Percentiles rank a stretch among this genome's conserved stretches.
These are phyloP conservation scores for Drosophila punjabiensis DNA, from an alignment of 1,140 invertebrate genomes.

Conservation along the genomic window DNA sequence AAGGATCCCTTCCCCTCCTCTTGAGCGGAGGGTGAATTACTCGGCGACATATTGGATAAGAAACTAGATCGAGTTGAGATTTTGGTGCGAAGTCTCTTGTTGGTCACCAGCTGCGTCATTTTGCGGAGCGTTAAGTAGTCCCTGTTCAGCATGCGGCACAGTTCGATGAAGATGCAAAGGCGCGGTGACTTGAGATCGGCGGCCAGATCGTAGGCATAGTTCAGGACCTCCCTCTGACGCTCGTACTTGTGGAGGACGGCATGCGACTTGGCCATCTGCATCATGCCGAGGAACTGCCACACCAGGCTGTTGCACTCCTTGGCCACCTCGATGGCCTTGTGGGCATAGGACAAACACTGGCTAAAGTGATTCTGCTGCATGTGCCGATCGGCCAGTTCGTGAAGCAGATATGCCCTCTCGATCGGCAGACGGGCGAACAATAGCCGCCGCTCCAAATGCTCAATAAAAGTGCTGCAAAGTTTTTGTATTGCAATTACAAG, in stretches of 20 bases:
- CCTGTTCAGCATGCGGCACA: slow-evolving; percentile 72
- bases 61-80: slow-evolving; percentile 39
- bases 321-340: slow-evolving; percentile 56
- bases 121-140: slow-evolving; percentile 72
- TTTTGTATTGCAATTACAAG: rapidly evolving
- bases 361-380: slow-evolving; percentile 59
- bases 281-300: slow-evolving; percentile 69
- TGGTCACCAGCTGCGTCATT: slow-evolving; percentile 45
- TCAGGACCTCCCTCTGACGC: slow-evolving; percentile 57
- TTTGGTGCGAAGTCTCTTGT: slow-evolving; percentile 44
- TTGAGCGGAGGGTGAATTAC: neutral
- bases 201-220: slow-evolving; percentile 61
- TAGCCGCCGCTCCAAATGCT: slow-evolving; percentile 57
- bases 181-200: slow-evolving; percentile 46
- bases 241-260: slow-evolving; percentile 73
- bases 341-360: slow-evolving; percentile 56
- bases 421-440: slow-evolving; percentile 63
- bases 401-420: slow-evolving; percentile 72
- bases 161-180: slow-evolving; percentile 69
- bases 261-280: slow-evolving; percentile 73
- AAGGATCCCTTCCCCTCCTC: neutral
- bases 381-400: slow-evolving; percentile 70
- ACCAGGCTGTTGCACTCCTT: slow-evolving; percentile 58
- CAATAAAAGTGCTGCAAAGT: slow-evolving; percentile 10
- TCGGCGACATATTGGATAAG: neutral